Evolutionary conservation across 2,797 vertebrate genomes (phyloP).

Genomic region (Tenualosa ilisha): DNA sequence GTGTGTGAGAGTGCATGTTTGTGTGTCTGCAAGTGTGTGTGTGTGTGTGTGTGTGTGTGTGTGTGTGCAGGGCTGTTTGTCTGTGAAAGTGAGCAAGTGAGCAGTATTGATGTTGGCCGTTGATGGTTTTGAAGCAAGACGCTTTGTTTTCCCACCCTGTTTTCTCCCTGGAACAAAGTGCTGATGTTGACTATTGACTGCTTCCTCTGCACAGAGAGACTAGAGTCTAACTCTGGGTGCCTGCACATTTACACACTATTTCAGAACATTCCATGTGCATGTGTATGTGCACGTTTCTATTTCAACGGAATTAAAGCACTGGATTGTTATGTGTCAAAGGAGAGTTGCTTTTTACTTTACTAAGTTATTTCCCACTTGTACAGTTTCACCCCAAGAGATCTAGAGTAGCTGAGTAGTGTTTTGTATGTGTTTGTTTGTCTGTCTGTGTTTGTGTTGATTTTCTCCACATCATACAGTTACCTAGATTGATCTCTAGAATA

Average conservation of each 20-base stretch:
- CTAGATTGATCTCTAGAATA: neutral
- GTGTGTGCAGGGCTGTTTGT: constrained; percentile 10
- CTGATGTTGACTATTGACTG: constrained; percentile 17
- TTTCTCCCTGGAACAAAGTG: constrained; percentile 62
- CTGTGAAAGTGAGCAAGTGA: neutral
- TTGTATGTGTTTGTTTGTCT: neutral
- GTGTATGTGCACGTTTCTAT: neutral
- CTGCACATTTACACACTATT: neutral
- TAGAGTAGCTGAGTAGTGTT: neutral
- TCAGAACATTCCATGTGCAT: neutral
- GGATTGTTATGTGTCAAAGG: neutral
- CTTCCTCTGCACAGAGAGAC: constrained; percentile 60
- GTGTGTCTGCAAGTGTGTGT: neutral
- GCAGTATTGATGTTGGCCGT: constrained; percentile 1
- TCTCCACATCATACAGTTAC: neutral
- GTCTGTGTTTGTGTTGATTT: neutral
- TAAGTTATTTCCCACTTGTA: neutral
- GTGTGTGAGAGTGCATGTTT: neutral
- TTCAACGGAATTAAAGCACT: neutral
- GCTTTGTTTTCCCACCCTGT: constrained; percentile 64
- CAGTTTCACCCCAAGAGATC: neutral
- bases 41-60: neutral
- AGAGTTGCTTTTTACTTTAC: neutral
- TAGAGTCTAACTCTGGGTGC: constrained; percentile 49
- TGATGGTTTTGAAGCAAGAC: constrained; percentile 61